A percentile compares a stretch with the other conserved stretches of the same genome.
Evolutionary conservation across 2,888 invertebrate genomes (phyloP).

Genomic region (Dicranocentrus wangi): DNA sequence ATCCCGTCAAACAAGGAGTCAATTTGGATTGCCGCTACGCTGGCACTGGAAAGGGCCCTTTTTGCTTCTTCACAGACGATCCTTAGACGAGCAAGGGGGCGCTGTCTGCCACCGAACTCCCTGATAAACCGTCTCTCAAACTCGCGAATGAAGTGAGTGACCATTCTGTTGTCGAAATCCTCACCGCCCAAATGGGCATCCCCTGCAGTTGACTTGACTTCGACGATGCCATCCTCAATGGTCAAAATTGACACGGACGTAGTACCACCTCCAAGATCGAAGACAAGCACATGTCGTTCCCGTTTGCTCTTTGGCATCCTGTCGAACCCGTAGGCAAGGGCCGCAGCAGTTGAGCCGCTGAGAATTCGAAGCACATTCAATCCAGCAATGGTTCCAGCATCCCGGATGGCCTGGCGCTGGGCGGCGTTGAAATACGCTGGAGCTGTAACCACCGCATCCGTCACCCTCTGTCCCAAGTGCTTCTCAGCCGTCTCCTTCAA

Average conservation of each 20-base stretch:
- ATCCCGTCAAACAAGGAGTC: slow-evolving; percentile 84
- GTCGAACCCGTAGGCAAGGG: slow-evolving; percentile 88
- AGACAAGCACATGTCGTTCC: slow-evolving; percentile 85
- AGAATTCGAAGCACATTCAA: slow-evolving; percentile 91
- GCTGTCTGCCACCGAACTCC: slow-evolving; percentile 63
- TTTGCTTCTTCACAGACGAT: slow-evolving; percentile 87
- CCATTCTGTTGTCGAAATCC: too few relatives aligned
- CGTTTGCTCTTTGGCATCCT: slow-evolving; percentile 74
- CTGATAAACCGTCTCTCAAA: slow-evolving; percentile 68
- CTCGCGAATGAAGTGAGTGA: slow-evolving; percentile 65
- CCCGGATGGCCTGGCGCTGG: slow-evolving; percentile 83
- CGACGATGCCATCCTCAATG: slow-evolving; percentile 79
- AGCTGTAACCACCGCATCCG: slow-evolving; percentile 85
- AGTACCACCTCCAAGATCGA: slow-evolving; percentile 79
- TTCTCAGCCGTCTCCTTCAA: slow-evolving; percentile 95
- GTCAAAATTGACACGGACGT: slow-evolving; percentile 79
- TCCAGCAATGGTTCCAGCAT: slow-evolving; percentile 87
- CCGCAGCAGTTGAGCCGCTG: slow-evolving; percentile 93
- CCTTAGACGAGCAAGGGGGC: slow-evolving; percentile 76
- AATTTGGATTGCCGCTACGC: slow-evolving; percentile 84
- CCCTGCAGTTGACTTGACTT: slow-evolving; percentile 82
- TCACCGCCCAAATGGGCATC: too few relatives aligned
- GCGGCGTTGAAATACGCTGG: slow-evolving; percentile 85
- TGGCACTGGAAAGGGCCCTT: slow-evolving; percentile 84
- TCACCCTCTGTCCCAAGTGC: slow-evolving; percentile 86